phyloP scores from a whole-genome alignment of 2,888 invertebrate genomes.

The Chaetoderma sp. region DNA sequence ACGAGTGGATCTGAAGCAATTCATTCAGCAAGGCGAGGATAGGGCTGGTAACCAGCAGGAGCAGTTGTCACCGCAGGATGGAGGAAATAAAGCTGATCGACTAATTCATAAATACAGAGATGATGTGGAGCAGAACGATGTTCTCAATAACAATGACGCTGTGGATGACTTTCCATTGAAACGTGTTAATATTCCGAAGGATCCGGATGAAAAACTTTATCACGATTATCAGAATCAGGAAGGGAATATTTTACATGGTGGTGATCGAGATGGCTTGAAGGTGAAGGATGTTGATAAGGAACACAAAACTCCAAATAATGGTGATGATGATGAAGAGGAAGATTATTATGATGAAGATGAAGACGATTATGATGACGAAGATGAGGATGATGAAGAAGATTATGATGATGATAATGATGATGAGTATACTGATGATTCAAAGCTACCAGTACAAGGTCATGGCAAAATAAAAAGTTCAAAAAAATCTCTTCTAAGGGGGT shows the following conservation, averaged over 20 bases:
- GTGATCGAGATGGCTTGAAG: conserved; percentile 38
- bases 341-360: conserved; percentile 23
- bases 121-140: not conserved
- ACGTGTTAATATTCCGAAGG: conserved; percentile 25
- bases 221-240: conserved; percentile 24
- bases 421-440: too few relatives aligned
- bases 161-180: not conserved
- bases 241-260: conserved; percentile 35
- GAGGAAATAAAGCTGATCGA: too few relatives aligned
- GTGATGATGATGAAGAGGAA: conserved; percentile 15
- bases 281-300: conserved; percentile 42
- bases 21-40: not conserved
- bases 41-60: not conserved
- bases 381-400: conserved; percentile 41
- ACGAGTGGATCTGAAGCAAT: not conserved
- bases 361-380: conserved; percentile 36
- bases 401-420: conserved; percentile 40
- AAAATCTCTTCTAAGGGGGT: too few relatives aligned
- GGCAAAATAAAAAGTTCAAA: too few relatives aligned
- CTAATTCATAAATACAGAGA: too few relatives aligned
- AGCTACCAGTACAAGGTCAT: too few relatives aligned
- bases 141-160: not conserved
- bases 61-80: not conserved
- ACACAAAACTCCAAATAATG: conserved; percentile 35
- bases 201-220: conserved; percentile 20